Conservation (phyloP, 2,797 vertebrate genomes). For the Discoglossus pictus region DNA sequence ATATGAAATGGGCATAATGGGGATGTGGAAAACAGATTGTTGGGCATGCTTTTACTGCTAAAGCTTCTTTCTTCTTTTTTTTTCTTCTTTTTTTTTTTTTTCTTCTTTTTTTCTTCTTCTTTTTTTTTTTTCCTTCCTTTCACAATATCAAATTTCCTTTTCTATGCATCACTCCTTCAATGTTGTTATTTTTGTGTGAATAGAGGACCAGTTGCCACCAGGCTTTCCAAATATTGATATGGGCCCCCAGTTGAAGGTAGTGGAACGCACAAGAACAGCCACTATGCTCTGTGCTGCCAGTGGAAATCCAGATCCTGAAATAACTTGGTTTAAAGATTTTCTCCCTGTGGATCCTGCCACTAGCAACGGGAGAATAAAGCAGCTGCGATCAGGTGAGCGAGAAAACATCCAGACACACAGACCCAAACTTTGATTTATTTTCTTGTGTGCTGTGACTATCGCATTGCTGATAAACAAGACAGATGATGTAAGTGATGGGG, state of each 20-base stretch:
- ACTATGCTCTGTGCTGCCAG: conserved; percentile 98
- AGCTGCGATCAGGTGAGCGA: conserved; percentile 93
- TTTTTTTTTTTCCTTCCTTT: too few relatives aligned
- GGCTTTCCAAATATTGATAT: conserved; percentile 98
- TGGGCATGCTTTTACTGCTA: too few relatives aligned
- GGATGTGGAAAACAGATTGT: too few relatives aligned
- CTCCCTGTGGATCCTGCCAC: conserved; percentile 91
- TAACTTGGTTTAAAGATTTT: conserved; percentile 99
- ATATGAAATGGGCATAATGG: too few relatives aligned
- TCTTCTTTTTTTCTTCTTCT: too few relatives aligned
- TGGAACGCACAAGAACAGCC: conserved; percentile 92
- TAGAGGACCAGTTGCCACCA: conserved; percentile 92
- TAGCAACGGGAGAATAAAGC: conserved; percentile 94
- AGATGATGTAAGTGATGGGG: too few relatives aligned
- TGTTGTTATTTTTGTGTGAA: background rate
- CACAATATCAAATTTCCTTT: background rate
- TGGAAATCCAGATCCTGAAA: conserved; percentile 95
- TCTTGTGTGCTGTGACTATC: too few relatives aligned
- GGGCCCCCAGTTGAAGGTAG: conserved; percentile 97
- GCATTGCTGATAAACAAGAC: too few relatives aligned
- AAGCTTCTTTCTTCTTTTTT: too few relatives aligned
- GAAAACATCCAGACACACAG: too few relatives aligned
- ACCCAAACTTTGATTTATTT: too few relatives aligned
- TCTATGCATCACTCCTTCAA: background rate
- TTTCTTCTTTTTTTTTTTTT: too few relatives aligned